A percentile compares a stretch with the other conserved stretches of the same genome.
Conservation (phyloP, 2,113 vertebrate genomes). For the Catharus fuscescens region DNA sequence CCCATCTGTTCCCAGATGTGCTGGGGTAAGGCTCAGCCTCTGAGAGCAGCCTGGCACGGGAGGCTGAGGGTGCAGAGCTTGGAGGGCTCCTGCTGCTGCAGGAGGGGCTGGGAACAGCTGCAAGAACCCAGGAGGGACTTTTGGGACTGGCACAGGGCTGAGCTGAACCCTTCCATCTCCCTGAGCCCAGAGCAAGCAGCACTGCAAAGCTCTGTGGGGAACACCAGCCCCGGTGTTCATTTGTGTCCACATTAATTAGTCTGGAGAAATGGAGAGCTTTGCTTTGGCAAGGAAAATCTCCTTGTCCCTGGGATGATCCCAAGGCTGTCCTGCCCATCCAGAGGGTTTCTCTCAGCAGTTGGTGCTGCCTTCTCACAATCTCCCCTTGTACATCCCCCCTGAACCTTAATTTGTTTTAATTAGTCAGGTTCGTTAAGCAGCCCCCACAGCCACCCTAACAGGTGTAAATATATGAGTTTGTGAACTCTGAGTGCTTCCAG, state of each 20-base stretch:
- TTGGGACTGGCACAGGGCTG: not conserved
- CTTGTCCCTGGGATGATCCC: rapidly evolving
- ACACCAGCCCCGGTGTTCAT: not conserved
- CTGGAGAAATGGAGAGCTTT: not conserved
- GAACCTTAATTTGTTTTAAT: not conserved
- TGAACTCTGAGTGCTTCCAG: not conserved
- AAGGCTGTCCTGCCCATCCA: not conserved
- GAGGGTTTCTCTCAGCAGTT: not conserved
- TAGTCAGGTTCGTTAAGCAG: rapidly evolving
- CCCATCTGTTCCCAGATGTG: not conserved
- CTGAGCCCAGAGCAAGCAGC: not conserved
- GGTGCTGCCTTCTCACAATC: not conserved
- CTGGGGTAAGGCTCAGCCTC: not conserved
- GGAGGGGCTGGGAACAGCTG: not conserved
- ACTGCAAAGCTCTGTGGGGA: not conserved
- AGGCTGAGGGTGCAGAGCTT: not conserved
- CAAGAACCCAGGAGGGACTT: not conserved
- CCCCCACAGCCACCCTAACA: not conserved
- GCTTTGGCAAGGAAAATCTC: not conserved
- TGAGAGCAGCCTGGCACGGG: not conserved
- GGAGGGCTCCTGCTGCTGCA: not conserved
- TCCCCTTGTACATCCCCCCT: too few species aligned
- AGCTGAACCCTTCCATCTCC: not conserved
- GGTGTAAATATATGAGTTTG: not conserved
- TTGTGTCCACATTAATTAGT: not conserved